Base-by-base conservation (phyloP, 1,140 invertebrate species). In the Drosophila murphyi region DNA sequence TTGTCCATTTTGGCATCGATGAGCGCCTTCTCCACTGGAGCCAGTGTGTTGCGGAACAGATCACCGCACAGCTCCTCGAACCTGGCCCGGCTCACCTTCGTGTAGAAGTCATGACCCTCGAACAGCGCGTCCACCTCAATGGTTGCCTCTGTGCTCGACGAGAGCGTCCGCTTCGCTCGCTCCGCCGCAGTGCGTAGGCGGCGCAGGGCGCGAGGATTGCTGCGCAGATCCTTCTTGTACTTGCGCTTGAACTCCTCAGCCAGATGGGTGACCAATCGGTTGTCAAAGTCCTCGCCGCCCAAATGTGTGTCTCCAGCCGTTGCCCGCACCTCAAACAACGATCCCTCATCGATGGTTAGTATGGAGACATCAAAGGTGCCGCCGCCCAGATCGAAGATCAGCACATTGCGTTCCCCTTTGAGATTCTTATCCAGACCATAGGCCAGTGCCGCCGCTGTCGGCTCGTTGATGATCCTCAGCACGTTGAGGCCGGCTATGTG, bases 31-130 rank as follows among this genome's bases (percentile, higher is more conserved):
- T 97, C 96, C 5, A 97, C 95, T 4, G 96, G 96, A 43, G 93
- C 93, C 56, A 97, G 82, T 6, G 96, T 96, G 20, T 93, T 92
- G 70, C 95, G 93, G 93, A 96, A 96, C 39, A 98, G 93, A 93
- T 98, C 97, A 57, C 96, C 95, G 91, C 96, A 97, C 31, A 98
- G 93, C 92, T 98, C 97, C 93, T 98, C 97, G 90, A 97, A 97
- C 43, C 96, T 93, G 5, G 97, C 97, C 77, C 97, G 94, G 29
- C 96, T 96, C 41, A 98, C 95, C 89, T 95, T 97, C 0, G 96
- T 96, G 92, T 97, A 97, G 92, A 97, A 97, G 92, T 98, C 97
- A 37, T 96, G 94, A 6, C 96, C 96, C 71, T 96, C 96, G 68
- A 95, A 94, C 32, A 96, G 88, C 3, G 96, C 95, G 82, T 96